These are phyloP conservation scores for Trachelipus rathkii DNA, from an alignment of 1,140 invertebrate genomes.

Conservation along the genomic window DNA sequence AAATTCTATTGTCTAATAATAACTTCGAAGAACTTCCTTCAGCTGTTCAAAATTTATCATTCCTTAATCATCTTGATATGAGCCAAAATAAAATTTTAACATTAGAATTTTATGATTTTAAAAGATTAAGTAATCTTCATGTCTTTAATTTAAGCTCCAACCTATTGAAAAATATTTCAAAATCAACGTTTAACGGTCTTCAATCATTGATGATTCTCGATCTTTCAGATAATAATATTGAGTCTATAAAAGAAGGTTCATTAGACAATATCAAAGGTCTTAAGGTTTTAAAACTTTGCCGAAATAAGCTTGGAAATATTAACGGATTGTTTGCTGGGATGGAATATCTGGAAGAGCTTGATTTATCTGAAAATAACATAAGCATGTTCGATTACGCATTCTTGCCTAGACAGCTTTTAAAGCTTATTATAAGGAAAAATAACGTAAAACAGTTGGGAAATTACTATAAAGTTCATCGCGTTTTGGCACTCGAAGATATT, in stretches of 20 bases:
- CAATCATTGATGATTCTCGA: slow-evolving; percentile 62
- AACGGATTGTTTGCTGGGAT: slow-evolving; percentile 76
- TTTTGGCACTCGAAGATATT: slow-evolving; percentile 67
- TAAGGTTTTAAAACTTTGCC: slow-evolving; percentile 76
- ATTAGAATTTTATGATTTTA: slow-evolving; percentile 73
- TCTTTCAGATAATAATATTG: slow-evolving; percentile 57
- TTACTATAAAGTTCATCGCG: slow-evolving; percentile 69
- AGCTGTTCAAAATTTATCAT: slow-evolving; percentile 73
- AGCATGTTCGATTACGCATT: slow-evolving; percentile 83
- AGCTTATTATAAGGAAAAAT: slow-evolving; percentile 73
- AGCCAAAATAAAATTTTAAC: slow-evolving; percentile 81
- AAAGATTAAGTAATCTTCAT: slow-evolving; percentile 78
- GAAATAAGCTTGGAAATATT: slow-evolving; percentile 80
- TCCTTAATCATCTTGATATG: slow-evolving; percentile 79
- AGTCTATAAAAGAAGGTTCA: slow-evolving; percentile 63
- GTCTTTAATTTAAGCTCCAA: slow-evolving; percentile 80
- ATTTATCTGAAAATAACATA: slow-evolving; percentile 83
- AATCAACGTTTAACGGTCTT: slow-evolving; percentile 51
- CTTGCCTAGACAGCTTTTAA: slow-evolving; percentile 80
- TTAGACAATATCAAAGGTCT: slow-evolving; percentile 74
- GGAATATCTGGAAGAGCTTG: slow-evolving; percentile 75
- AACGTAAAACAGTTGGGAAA: slow-evolving; percentile 64
- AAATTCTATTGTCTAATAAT: slow-evolving; percentile 81
- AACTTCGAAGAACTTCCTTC: slow-evolving; percentile 70
- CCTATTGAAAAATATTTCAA: slow-evolving; percentile 66